A percentile compares a stretch with the other conserved stretches of the same genome.
Conservation (phyloP, 2,888 invertebrate genomes). For the Drosophila dives region DNA sequence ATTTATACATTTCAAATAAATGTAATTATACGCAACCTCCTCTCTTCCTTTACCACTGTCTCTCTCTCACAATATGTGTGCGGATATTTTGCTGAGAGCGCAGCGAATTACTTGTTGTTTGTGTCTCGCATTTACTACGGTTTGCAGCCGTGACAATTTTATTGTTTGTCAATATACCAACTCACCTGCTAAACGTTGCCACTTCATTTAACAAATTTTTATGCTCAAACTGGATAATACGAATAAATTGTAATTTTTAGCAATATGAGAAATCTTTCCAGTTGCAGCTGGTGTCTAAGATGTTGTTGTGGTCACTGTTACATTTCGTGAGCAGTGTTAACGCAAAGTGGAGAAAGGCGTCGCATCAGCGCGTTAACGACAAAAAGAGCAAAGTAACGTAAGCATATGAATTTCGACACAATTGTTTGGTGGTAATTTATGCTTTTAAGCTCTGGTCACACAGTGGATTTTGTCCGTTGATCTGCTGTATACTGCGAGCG, state of each 20-base stretch:
- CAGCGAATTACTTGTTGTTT: conserved; percentile 36
- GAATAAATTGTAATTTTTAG: not conserved
- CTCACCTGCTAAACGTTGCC: conserved; percentile 47
- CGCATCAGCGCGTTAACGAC: not conserved
- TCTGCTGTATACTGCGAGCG: conserved; percentile 17
- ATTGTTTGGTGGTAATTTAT: not conserved
- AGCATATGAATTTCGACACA: not conserved
- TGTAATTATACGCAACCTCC: not conserved
- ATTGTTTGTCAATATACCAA: not conserved
- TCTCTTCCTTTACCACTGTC: not conserved
- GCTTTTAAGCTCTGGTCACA: conserved; percentile 29
- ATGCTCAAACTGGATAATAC: conserved; percentile 9
- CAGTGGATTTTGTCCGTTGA: conserved; percentile 36
- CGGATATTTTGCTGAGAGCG: not conserved
- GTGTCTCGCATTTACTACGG: conserved; percentile 28
- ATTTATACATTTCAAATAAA: conserved; percentile 2
- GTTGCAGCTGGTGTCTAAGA: conserved; percentile 23
- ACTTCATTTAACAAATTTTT: conserved; percentile 35
- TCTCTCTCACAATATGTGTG: not conserved
- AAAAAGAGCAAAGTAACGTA: not conserved
- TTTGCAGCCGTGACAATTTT: conserved; percentile 5
- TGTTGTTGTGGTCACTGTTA: conserved; percentile 23
- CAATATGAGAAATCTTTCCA: conserved; percentile 1
- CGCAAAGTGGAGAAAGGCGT: conserved; percentile 11
- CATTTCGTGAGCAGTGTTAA: conserved; percentile 16